phyloP scores from a whole-genome alignment of 1,140 invertebrate genomes.

The Papilio glaucus region DNA sequence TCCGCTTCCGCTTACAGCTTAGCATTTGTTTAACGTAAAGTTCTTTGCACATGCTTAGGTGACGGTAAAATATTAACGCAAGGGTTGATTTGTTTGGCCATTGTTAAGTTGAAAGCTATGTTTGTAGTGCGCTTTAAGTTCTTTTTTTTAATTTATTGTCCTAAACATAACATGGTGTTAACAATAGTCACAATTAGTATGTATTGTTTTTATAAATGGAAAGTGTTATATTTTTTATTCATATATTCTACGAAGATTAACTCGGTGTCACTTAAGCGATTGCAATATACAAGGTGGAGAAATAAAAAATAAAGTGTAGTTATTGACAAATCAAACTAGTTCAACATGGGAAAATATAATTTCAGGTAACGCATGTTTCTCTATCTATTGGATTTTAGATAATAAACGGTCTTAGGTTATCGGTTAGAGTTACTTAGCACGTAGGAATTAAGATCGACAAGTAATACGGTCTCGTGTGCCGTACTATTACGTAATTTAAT shows the following conservation, averaged over 20 bases:
- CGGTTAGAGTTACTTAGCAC: too few species aligned
- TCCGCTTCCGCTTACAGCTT: constrained; percentile 23
- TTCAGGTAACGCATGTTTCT: too few species aligned
- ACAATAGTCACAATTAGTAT: constrained; percentile 37
- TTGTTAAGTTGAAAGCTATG: constrained; percentile 64
- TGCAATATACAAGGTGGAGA: too few species aligned
- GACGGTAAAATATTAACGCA: constrained; percentile 68
- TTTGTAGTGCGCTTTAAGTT: constrained; percentile 57
- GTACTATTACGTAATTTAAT: too few species aligned
- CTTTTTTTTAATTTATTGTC: constrained; percentile 43
- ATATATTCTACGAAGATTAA: not conserved
- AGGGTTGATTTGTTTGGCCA: constrained; percentile 67
- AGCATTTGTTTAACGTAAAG: not conserved
- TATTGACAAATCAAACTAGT: too few species aligned
- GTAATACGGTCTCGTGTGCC: too few species aligned
- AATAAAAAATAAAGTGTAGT: too few species aligned
- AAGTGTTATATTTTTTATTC: not conserved
- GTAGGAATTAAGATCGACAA: too few species aligned
- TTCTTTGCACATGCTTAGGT: constrained; percentile 54
- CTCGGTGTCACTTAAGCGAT: too few species aligned
- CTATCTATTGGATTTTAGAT: too few species aligned
- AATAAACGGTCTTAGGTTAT: too few species aligned
- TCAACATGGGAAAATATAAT: too few species aligned
- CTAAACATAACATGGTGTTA: constrained; percentile 1
- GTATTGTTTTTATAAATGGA: constrained; percentile 36